phyloP scores from a whole-genome alignment of 2,113 vertebrate genomes.

The Gallinago media region DNA sequence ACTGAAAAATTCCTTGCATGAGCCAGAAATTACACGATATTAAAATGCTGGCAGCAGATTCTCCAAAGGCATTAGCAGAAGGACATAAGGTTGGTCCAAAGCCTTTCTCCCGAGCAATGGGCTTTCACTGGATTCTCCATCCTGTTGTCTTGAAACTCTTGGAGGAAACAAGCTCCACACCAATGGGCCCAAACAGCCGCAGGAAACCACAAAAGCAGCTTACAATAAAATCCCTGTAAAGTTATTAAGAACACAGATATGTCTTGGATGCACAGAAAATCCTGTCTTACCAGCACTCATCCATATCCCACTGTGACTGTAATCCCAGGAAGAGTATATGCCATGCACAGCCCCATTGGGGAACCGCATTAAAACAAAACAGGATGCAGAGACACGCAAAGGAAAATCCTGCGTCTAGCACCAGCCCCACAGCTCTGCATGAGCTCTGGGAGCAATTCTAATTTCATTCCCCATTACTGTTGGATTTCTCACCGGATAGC shows the following conservation, averaged over 20 bases:
- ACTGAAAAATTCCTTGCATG: not conserved
- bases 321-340: not conserved
- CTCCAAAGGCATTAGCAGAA: not conserved
- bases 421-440: not conserved
- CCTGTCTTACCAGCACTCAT: slow-evolving; percentile 19
- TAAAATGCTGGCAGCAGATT: not conserved
- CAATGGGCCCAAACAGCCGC: accelerated
- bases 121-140: not conserved
- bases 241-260: slow-evolving; percentile 35
- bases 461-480: not conserved
- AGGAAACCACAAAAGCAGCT: slow-evolving; percentile 16
- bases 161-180: not conserved
- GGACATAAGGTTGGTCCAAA: not conserved
- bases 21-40: not conserved
- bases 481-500: not conserved
- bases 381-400: not conserved
- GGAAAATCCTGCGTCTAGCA: not conserved
- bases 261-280: slow-evolving; percentile 30
- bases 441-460: not conserved
- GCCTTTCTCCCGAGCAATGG: not conserved
- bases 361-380: accelerated
- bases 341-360: accelerated
- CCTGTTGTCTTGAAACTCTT: not conserved
- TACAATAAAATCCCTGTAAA: slow-evolving; percentile 37
- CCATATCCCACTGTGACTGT: not conserved